Evolutionary conservation across 2,888 invertebrate genomes (phyloP).

Genomic region (Chalcosyrphus nemorum): DNA sequence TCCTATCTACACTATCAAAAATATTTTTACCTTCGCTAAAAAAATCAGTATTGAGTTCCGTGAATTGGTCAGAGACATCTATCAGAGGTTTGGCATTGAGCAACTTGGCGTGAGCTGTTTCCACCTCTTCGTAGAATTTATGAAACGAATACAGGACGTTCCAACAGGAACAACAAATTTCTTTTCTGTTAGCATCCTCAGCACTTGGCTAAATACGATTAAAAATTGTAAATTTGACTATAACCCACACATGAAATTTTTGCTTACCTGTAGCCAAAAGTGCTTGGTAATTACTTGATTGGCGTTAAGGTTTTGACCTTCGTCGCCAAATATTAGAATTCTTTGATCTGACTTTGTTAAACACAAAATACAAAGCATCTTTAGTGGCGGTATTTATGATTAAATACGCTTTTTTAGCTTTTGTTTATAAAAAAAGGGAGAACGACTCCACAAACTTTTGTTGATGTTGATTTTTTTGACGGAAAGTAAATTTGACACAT

Average conservation of each 20-base stretch:
- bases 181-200: constrained; percentile 2
- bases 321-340: constrained; percentile 30
- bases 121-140: constrained; percentile 76
- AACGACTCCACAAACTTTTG: constrained; percentile 3
- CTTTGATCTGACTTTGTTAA: not conserved
- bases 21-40: constrained; percentile 13
- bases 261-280: constrained; percentile 75
- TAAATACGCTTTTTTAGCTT: not conserved
- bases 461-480: constrained; percentile 49
- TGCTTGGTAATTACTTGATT: constrained; percentile 75
- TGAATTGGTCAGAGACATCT: not conserved
- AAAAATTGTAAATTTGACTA: not conserved
- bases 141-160: constrained; percentile 76
- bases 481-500: not conserved
- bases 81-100: not conserved
- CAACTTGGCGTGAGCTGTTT: constrained; percentile 73
- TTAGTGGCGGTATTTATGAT: not conserved
- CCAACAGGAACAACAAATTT: constrained; percentile 77
- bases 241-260: not conserved
- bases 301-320: constrained; percentile 59
- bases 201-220: constrained; percentile 35
- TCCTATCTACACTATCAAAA: not conserved
- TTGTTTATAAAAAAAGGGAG: not conserved
- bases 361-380: constrained; percentile 53
- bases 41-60: constrained; percentile 72